These are phyloP conservation scores for Butorides virescens DNA, from an alignment of 2,113 vertebrate species.

Conservation along the genomic window DNA sequence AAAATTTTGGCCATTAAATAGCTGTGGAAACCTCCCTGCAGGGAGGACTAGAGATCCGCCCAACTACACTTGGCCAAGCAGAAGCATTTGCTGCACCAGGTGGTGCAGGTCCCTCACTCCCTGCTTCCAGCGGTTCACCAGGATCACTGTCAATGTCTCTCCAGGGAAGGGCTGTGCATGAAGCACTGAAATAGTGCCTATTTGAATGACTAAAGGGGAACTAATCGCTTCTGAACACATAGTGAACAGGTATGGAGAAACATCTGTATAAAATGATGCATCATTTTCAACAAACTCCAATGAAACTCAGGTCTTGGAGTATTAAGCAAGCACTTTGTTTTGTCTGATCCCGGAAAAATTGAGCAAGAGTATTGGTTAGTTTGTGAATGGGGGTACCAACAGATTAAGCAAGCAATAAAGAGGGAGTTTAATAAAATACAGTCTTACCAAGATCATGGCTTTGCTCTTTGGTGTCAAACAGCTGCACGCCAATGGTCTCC, in stretches of 20 bases:
- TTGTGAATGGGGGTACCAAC: background rate
- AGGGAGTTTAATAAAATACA: background rate
- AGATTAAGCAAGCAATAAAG: background rate
- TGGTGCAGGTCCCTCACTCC: background rate
- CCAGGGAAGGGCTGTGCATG: background rate
- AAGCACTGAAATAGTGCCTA: background rate
- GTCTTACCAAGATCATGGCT: constrained; percentile 88
- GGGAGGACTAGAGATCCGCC: background rate
- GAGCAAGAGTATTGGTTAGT: background rate
- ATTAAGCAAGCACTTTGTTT: background rate
- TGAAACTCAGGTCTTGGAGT: background rate
- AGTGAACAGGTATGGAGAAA: background rate
- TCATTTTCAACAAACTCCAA: background rate
- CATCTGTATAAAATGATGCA: background rate
- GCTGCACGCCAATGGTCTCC: constrained; percentile 89
- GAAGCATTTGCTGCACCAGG: background rate
- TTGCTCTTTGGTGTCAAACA: constrained; percentile 91
- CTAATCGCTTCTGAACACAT: background rate
- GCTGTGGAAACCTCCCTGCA: background rate
- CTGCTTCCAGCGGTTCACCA: background rate
- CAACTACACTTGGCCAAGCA: background rate
- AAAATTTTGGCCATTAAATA: background rate
- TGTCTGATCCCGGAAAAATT: background rate
- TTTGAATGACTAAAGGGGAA: background rate
- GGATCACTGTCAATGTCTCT: background rate